Evolutionary conservation across 2,888 invertebrate species (phyloP), one percentile per base, ranked within the genome.

Genomic region (Sphecodes monilicornis): DNA sequence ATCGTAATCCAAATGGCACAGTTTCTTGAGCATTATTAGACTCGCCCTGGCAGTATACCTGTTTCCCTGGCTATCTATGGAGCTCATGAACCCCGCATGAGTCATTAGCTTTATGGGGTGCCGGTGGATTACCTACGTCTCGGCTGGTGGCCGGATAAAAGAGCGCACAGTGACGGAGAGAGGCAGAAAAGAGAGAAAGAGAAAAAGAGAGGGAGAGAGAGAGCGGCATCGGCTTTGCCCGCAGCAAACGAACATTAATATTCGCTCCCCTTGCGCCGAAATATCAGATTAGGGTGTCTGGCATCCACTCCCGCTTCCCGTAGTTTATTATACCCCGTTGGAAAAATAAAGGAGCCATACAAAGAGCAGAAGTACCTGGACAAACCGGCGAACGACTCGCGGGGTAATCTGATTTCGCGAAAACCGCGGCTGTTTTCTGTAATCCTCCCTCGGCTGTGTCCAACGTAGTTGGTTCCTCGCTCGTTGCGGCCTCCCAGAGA

Each of bases 51-150:
- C 60, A 72, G 80, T 84, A 66, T 68, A 89, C 90, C 88, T 88
- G 88, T 82, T 76, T 64, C 46, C 60, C 68, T 57, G 46, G 46
- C 85, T 41, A 32, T 75, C 89, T 81, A 84, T 76, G 78, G 79
- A 60, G 75, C 83, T 71, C 84, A 66, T 71, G 81, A 83, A 76
- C 78, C 84, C 87, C 83, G 69, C 57, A 83, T 89, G 91, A 91
- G 86, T 92, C 91, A 91, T 92, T 92, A 92, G 88, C 90, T 91
- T 90, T 90, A 91, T 90, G 88, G 89, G 90, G 90, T 89, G 90
- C 84, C 88, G 76, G 88, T 70, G 90, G 87, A 89, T 91, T 90
- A 90, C 87, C 89, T 84, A 75, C 75, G 87, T 79, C 90, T 82
- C 87, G 90, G 90, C 86, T 87, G 86, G 88, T 89, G 88, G 89